Evolutionary conservation across 2,113 vertebrate species (phyloP), one percentile per base, ranked within the genome.

Genomic region (Dolichotis patagonum): DNA sequence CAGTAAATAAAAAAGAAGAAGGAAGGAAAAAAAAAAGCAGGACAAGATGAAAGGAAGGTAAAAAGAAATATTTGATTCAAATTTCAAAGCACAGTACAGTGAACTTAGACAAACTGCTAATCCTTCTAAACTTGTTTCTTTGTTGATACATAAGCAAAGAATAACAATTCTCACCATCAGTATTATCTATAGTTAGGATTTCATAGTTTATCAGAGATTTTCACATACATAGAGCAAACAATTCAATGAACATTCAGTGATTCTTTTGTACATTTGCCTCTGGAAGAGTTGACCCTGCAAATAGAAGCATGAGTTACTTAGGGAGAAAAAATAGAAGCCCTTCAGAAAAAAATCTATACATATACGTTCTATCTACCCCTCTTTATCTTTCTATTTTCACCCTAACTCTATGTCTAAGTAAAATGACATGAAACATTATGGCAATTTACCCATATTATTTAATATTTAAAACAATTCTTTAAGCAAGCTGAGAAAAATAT

Each of bases 81-180:
- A 28, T 88, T 91, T 65, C 67, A 92, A 82, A 24, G 41, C 12
- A 56, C 5, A 82, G 20, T 63, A 58, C 78, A 88, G 30, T 81
- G 41, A 92, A 89, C 12, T 41, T 85, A 35, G 32, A 43, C 49
- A 58, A 91, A 58, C 3, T 11, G 24, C 3, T 90, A 35, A 82
- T 28, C 88, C 95, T 90, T 93, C 35, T 11, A 96, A 94, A 49
- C 35, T 20, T 67, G 2, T 93, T 95, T 93, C 32, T 30, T 86
- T 73, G 11, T 88, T 43, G 71, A 49, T 35, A 85, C 85, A 22
- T 52, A 28, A 89, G 32, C 91, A 65, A 28, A 89, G 32, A 93
- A 65, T 52, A 56, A 60, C 71, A 71, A 26, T 7, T 75, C 19
- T 24, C 58, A 43, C 30, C 43, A 69, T 28, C 65, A 77, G 32